Conservation (phyloP, 2,113 vertebrate species). For the Gulo gulo region DNA sequence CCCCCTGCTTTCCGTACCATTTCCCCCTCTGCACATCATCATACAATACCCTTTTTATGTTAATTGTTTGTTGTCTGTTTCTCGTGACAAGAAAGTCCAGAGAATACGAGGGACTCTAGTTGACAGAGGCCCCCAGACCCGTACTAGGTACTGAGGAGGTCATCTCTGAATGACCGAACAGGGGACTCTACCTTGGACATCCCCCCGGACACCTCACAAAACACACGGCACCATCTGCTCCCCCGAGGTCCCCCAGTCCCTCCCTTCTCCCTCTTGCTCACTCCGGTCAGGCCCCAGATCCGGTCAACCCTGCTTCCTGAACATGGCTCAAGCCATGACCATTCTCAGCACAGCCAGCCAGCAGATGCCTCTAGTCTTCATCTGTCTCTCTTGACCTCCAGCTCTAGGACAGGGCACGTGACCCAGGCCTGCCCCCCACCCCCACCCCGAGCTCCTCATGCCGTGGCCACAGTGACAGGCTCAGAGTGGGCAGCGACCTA, state of each 20-base stretch:
- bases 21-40: neutral
- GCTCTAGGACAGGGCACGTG: neutral
- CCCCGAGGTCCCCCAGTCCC: neutral
- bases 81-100: neutral
- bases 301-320: neutral
- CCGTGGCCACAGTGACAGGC: neutral
- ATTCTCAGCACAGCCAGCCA: neutral
- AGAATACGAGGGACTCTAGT: neutral
- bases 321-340: neutral
- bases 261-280: neutral
- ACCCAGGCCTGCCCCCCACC: neutral
- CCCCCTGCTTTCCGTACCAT: accelerated
- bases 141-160: neutral
- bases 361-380: neutral
- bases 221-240: neutral
- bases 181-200: neutral
- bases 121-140: neutral
- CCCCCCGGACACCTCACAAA: neutral
- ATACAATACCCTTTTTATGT: neutral
- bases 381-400: neutral
- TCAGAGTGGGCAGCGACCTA: neutral
- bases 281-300: neutral
- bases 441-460: neutral
- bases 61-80: neutral
- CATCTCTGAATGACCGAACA: neutral